phyloP scores from a whole-genome alignment of 2,797 vertebrate genomes.

The Adelosebastes latens region DNA sequence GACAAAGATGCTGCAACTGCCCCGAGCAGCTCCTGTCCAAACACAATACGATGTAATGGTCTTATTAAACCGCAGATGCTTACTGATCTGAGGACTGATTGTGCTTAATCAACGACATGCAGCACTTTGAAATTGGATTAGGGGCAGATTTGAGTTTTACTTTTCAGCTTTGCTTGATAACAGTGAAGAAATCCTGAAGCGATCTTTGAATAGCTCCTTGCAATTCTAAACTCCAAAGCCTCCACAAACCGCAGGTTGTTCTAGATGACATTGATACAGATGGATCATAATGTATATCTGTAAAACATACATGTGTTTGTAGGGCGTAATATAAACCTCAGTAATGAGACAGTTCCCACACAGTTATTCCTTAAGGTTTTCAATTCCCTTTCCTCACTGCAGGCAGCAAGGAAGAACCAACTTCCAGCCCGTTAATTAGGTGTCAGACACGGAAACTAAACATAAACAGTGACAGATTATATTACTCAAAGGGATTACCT shows the following conservation, averaged over 20 bases:
- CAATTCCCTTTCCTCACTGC: slow-evolving; percentile 62
- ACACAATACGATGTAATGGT: slow-evolving; percentile 20
- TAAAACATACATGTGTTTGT: slow-evolving; percentile 46
- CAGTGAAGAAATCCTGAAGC: slow-evolving; percentile 22
- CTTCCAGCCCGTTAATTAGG: slow-evolving; percentile 82
- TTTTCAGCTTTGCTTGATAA: slow-evolving; percentile 41
- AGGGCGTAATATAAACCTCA: slow-evolving; percentile 58
- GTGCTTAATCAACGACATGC: slow-evolving; percentile 40
- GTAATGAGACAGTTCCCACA: slow-evolving; percentile 69
- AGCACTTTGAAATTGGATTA: slow-evolving; percentile 57
- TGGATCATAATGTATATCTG: slow-evolving; percentile 49
- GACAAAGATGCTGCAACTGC: slow-evolving; percentile 1
- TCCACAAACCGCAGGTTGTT: slow-evolving; percentile 34
- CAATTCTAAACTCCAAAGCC: slow-evolving; percentile 34
- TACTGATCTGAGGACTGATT: slow-evolving; percentile 36
- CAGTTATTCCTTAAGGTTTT: slow-evolving; percentile 74
- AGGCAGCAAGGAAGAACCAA: slow-evolving; percentile 66
- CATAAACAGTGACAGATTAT: slow-evolving; percentile 79
- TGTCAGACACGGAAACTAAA: slow-evolving; percentile 81
- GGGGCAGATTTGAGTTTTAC: slow-evolving; percentile 38
- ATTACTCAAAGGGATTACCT: slow-evolving; percentile 78
- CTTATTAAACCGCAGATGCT: slow-evolving; percentile 39
- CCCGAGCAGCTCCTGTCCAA: background rate
- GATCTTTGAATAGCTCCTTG: slow-evolving; percentile 20
- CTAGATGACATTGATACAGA: slow-evolving; percentile 54